These are phyloP conservation scores for Agrochola lychnidis DNA, from an alignment of 2,888 invertebrate genomes.

Conservation along the genomic window DNA sequence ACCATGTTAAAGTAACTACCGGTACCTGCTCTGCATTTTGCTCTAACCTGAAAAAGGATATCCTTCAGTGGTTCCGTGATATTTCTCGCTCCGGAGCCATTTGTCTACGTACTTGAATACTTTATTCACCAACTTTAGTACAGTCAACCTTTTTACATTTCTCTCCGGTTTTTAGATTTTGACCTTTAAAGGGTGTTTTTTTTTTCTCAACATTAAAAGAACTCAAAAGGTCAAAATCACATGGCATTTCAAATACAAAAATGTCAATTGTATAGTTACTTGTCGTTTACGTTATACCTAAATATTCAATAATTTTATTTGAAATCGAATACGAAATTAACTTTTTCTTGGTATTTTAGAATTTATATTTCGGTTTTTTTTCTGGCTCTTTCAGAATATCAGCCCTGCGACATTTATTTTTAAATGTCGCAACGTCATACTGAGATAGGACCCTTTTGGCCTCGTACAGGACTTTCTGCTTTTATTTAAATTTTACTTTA, in stretches of 20 bases:
- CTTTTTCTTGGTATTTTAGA: slow-evolving; percentile 6
- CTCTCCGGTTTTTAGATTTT: slow-evolving; percentile 41
- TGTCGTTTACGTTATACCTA: not conserved
- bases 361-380: too few species aligned
- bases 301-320: slow-evolving; percentile 7
- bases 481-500: too few species aligned
- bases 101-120: slow-evolving; percentile 68
- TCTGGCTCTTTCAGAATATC: too few species aligned
- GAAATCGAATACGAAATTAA: not conserved
- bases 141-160: slow-evolving; percentile 63
- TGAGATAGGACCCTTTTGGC: too few species aligned
- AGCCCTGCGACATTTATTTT: too few species aligned
- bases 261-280: not conserved
- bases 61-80: slow-evolving; percentile 56
- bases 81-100: slow-evolving; percentile 65
- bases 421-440: too few species aligned
- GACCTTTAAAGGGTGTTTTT: slow-evolving; percentile 27
- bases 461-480: too few species aligned
- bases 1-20: not conserved
- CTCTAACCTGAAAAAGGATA: slow-evolving; percentile 50
- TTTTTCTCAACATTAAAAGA: slow-evolving; percentile 15
- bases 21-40: slow-evolving; percentile 29
- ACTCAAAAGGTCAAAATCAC: slow-evolving; percentile 7
- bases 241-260: slow-evolving; percentile 21
- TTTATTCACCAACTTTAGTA: slow-evolving; percentile 71